Conservation (phyloP, 2,113 vertebrate genomes). For the Amia ocellicauda region DNA sequence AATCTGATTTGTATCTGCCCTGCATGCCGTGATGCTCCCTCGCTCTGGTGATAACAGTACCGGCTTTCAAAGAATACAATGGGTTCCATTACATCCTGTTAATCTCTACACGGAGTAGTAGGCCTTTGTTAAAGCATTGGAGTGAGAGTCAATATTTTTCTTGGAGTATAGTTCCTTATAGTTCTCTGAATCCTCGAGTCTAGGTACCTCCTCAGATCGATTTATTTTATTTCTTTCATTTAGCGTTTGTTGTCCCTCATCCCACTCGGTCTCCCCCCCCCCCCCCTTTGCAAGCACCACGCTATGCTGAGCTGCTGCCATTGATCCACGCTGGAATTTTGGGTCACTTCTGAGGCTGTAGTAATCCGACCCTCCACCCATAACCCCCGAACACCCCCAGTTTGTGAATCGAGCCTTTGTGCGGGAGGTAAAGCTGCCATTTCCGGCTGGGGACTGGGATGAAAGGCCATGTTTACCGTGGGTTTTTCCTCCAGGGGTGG, state of each 20-base stretch:
- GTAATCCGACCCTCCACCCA: slow-evolving; percentile 39
- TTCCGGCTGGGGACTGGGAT: slow-evolving; percentile 24
- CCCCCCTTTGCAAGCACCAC: slow-evolving; percentile 10
- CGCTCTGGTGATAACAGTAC: too few species aligned
- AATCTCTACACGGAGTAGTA: too few species aligned
- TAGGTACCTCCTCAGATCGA: too few species aligned
- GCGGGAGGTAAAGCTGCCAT: slow-evolving; percentile 25
- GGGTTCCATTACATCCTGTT: too few species aligned
- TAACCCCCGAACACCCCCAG: slow-evolving; percentile 20
- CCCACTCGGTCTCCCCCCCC: background rate
- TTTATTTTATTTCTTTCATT: too few species aligned
- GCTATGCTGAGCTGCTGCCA: slow-evolving; percentile 15
- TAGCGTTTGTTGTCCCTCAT: background rate
- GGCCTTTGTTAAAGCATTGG: too few species aligned
- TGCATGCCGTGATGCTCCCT: too few species aligned
- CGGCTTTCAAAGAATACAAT: too few species aligned
- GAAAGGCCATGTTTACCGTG: slow-evolving; percentile 34
- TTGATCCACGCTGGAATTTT: slow-evolving; percentile 35
- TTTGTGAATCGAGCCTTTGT: slow-evolving; percentile 47
- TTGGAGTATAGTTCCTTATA: too few species aligned
- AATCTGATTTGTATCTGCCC: too few species aligned
- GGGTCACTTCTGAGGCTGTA: slow-evolving; percentile 30
- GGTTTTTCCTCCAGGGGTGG: slow-evolving; percentile 27
- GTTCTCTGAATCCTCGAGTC: too few species aligned
- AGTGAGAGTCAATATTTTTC: too few species aligned